phyloP scores from a whole-genome alignment of 1,140 invertebrate genomes.

The Tetramorium simillimum region DNA sequence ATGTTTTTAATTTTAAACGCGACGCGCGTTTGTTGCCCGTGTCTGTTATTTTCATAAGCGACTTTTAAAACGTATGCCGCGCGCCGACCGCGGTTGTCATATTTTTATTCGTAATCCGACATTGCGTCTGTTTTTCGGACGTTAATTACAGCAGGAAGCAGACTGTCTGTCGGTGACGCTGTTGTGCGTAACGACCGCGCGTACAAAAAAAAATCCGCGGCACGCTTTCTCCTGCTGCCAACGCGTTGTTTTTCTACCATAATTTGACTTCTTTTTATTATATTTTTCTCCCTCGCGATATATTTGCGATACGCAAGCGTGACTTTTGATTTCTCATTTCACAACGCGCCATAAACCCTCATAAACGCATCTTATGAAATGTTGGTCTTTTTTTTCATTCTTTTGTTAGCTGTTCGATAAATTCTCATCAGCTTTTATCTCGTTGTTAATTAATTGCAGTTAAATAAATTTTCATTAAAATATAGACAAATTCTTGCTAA shows the following conservation, averaged over 20 bases:
- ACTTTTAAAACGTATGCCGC: slow-evolving; percentile 48
- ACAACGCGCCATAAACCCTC: background rate
- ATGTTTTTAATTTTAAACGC: slow-evolving; percentile 56
- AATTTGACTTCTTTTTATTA: slow-evolving; percentile 24
- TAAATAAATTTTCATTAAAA: background rate
- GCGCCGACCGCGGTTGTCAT: slow-evolving; percentile 42
- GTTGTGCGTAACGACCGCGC: slow-evolving; percentile 52
- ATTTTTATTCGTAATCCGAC: slow-evolving; percentile 61
- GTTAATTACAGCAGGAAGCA: slow-evolving; percentile 50
- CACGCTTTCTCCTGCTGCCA: background rate
- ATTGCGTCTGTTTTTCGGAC: slow-evolving; percentile 55
- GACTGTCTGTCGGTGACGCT: slow-evolving; percentile 60
- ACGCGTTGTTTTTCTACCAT: slow-evolving; percentile 6
- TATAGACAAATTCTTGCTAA: background rate
- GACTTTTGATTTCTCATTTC: background rate
- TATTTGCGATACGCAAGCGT: background rate
- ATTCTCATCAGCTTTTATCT: background rate
- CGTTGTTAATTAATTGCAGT: slow-evolving; percentile 13
- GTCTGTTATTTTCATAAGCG: slow-evolving; percentile 48
- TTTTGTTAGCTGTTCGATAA: background rate
- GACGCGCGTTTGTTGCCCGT: slow-evolving; percentile 21
- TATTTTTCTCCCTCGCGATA: background rate
- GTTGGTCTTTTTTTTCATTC: background rate
- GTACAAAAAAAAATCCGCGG: slow-evolving; percentile 34
- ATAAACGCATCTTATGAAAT: background rate